Evolutionary conservation across 2,797 vertebrate genomes (phyloP), one percentile per base, ranked within the genome.

Genomic region (Spheniscus humboldti): DNA sequence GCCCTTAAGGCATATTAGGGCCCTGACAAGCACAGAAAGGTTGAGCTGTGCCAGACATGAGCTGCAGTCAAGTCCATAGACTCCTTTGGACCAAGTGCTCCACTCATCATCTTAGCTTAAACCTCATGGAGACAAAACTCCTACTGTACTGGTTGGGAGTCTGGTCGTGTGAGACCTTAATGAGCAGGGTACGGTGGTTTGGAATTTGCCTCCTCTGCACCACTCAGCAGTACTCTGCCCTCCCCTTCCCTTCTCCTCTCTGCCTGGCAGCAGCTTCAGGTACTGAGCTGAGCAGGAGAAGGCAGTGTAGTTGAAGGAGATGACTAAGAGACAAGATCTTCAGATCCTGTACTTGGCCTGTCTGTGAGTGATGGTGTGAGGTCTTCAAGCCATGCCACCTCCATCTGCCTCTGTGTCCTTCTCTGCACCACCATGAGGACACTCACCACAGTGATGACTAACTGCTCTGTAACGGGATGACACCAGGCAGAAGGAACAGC

Each of bases 141-240:
- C 3, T 25, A 5, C 10, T 0, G 0, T 23, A 52, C 10, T 55
- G 20, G 1, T 7, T 63, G 35, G 7, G 16, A 69, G 2, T 33
- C 22, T 77, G 64, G 3, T 45, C 53, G 31, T 69, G 68, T 55
- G 39, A 56, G 15, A 74, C 16, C 18, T n/a, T 33, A 43, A 35
- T 9, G 31, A 72, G 52, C 59, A 41, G 28, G 22, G 16, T 72
- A 33, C 0, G 1, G 39, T 39, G 11, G 15, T 55, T 67, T 56
- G 64, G 86, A 52, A 8, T 55, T 67, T 86, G 33, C 17, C 14
- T 67, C 3, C 60, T 86, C 43, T 56, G 16, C 30, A 71, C 4
- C 19, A 22, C 28, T 33, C 1, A 1, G 10, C 41, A 66, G 14
- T 64, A 43, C 18, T 73, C n/a, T 86, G 10, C 25, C 10, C 11